Evolutionary conservation across 2,113 vertebrate genomes (phyloP).

Genomic region (Cnemophilus loriae): DNA sequence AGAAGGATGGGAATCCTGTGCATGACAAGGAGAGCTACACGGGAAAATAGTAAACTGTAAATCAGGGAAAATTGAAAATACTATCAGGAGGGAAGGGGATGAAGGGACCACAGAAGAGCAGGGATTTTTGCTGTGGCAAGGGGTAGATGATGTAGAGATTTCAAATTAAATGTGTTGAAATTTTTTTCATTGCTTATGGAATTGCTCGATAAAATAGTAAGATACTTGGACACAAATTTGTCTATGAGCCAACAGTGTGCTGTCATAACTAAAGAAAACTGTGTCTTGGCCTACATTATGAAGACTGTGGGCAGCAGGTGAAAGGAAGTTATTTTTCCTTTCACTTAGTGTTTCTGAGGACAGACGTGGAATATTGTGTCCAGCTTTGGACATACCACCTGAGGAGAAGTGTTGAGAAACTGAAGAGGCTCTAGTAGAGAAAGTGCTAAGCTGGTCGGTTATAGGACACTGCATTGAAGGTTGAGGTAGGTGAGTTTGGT

Average conservation of each 20-base stretch:
- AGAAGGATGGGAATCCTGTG: not conserved
- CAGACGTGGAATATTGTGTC: not conserved
- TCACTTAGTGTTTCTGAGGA: not conserved
- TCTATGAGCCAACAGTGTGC: not conserved
- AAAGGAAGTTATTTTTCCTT: not conserved
- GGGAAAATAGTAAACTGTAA: not conserved
- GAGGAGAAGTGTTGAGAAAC: not conserved
- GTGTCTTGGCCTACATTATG: not conserved
- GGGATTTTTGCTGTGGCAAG: not conserved
- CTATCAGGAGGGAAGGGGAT: not conserved
- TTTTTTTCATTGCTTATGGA: not conserved
- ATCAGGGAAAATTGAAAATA: not conserved
- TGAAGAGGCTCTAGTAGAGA: not conserved
- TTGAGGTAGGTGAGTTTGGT: not conserved
- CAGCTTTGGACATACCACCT: not conserved
- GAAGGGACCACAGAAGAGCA: not conserved
- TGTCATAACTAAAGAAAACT: not conserved
- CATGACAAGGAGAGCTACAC: not conserved
- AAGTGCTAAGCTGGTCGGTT: not conserved
- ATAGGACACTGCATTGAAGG: not conserved
- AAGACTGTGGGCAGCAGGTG: rapidly evolving
- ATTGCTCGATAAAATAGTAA: not conserved
- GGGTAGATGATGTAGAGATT: not conserved
- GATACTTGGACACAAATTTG: not conserved
- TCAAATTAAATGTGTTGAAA: not conserved